These are phyloP conservation scores for Drosophila melanica DNA, from an alignment of 1,140 invertebrate genomes.

Conservation along the genomic window DNA sequence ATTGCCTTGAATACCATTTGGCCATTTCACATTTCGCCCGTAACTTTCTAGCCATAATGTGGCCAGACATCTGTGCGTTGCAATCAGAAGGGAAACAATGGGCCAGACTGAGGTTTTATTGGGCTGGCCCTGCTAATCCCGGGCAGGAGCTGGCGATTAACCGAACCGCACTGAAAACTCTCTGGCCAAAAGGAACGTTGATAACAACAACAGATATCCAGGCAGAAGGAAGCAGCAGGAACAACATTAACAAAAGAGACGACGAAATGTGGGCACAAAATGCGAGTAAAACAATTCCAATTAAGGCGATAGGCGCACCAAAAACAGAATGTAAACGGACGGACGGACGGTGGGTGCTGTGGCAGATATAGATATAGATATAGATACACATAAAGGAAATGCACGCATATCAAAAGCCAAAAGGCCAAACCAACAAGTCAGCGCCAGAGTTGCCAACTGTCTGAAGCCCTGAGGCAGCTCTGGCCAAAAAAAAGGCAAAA, in stretches of 20 bases:
- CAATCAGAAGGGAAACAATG: slow-evolving; percentile 77
- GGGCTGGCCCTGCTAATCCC: slow-evolving; percentile 55
- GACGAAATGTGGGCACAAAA: slow-evolving; percentile 58
- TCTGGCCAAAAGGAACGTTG: slow-evolving; percentile 63
- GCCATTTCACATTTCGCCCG: background rate
- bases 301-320: slow-evolving; percentile 57
- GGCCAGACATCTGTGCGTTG: slow-evolving; percentile 65
- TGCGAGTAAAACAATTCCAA: slow-evolving; percentile 70
- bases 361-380: slow-evolving; percentile 15
- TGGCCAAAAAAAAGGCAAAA: slow-evolving; percentile 7
- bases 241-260: slow-evolving; percentile 48
- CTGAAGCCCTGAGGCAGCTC: slow-evolving; percentile 28
- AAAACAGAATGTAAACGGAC: background rate
- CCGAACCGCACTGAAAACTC: slow-evolving; percentile 60
- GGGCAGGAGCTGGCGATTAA: slow-evolving; percentile 68
- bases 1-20: background rate
- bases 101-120: slow-evolving; percentile 1
- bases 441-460: slow-evolving; percentile 16
- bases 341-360: background rate
- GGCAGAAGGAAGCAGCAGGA: slow-evolving; percentile 30
- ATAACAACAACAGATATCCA: slow-evolving; percentile 70
- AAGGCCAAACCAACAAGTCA: slow-evolving; percentile 53
- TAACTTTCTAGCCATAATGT: slow-evolving; percentile 19
- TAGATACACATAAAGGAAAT: slow-evolving; percentile 40
- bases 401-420: slow-evolving; percentile 36